Evolutionary conservation across 2,113 vertebrate genomes (phyloP).

Genomic region (Alligator mississippiensis): DNA sequence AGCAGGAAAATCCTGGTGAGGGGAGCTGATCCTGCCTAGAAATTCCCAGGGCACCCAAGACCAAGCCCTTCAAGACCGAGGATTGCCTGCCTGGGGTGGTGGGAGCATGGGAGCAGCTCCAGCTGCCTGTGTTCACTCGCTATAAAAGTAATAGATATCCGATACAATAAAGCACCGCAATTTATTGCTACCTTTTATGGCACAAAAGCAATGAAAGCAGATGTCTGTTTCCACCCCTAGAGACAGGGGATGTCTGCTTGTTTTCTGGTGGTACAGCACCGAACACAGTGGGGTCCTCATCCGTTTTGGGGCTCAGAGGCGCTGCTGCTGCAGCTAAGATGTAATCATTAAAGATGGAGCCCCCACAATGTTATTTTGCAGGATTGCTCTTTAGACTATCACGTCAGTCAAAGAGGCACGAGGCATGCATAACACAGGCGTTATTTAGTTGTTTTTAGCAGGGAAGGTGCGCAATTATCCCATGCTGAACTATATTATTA

Average conservation of each 20-base stretch:
- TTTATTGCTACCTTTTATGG: no score
- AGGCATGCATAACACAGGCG: not conserved
- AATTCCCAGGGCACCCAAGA: no score
- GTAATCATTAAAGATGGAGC: not conserved
- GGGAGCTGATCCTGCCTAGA: no score
- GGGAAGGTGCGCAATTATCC: not conserved
- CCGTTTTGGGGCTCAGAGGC: not conserved
- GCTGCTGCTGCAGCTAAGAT: not conserved
- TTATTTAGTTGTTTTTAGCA: not conserved
- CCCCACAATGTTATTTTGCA: not conserved
- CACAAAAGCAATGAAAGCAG: no score
- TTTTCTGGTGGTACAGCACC: not conserved
- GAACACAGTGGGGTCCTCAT: not conserved
- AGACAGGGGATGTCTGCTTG: not conserved
- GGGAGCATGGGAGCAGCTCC: no score
- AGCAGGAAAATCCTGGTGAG: no score
- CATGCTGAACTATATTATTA: not conserved
- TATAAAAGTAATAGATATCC: no score
- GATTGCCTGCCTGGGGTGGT: no score
- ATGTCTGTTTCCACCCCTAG: not conserved
- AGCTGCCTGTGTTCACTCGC: no score
- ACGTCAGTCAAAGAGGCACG: not conserved
- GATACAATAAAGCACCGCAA: no score
- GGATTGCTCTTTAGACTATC: not conserved
- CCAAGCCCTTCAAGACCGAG: no score